phyloP scores from a whole-genome alignment of 2,797 vertebrate genomes.

The Decapterus maruadsi region DNA sequence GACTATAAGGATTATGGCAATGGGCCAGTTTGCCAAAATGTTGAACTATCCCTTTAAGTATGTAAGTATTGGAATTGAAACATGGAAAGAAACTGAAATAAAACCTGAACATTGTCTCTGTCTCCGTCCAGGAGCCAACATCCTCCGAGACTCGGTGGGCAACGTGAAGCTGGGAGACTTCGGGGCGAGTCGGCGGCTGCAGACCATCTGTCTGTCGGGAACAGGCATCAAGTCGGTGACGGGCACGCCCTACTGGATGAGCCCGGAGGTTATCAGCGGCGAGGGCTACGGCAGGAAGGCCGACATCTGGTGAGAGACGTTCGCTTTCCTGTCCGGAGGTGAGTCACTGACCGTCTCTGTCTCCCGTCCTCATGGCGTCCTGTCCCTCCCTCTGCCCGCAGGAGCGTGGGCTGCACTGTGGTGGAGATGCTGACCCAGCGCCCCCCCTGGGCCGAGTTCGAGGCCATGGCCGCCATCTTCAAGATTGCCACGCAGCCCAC shows the following conservation, averaged over 20 bases:
- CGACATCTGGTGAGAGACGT: slow-evolving; percentile 91
- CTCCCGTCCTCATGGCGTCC: not conserved
- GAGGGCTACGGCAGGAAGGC: slow-evolving; percentile 99
- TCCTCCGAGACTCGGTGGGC: slow-evolving; percentile 95
- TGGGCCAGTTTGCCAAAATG: too few species aligned
- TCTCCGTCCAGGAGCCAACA: slow-evolving; percentile 91
- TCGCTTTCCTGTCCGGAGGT: too few species aligned
- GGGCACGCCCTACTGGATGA: slow-evolving; percentile 99
- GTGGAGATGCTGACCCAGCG: slow-evolving; percentile 99
- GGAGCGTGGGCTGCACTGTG: slow-evolving; percentile 98
- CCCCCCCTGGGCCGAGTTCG: slow-evolving; percentile 98
- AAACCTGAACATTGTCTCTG: too few species aligned
- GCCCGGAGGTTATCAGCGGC: slow-evolving; percentile 98
- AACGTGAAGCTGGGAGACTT: slow-evolving; percentile 99
- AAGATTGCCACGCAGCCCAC: slow-evolving; percentile 99
- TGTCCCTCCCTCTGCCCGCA: slow-evolving; percentile 61
- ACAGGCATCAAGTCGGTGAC: slow-evolving; percentile 98
- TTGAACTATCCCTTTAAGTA: too few species aligned
- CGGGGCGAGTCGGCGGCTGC: slow-evolving; percentile 95
- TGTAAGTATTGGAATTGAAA: too few species aligned
- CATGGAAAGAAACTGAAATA: too few species aligned
- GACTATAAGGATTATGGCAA: too few species aligned
- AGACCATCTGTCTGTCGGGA: slow-evolving; percentile 98
- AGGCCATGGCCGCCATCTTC: slow-evolving; percentile 99
- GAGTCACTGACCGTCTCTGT: too few species aligned